phyloP scores from a whole-genome alignment of 2,113 vertebrate genomes.

The Daubentonia madagascariensis region DNA sequence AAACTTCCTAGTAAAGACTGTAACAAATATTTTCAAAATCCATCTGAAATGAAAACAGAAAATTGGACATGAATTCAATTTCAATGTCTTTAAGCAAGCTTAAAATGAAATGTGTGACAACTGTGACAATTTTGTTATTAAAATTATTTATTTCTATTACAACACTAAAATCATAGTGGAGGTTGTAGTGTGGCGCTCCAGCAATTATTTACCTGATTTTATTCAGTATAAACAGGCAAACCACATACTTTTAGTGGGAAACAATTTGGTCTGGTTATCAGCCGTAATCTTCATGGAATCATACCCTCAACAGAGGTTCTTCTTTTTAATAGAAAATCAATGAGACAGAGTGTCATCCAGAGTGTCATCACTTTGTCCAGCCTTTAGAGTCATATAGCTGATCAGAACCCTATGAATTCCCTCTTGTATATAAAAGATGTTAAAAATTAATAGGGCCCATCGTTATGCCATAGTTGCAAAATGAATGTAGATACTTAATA shows the following conservation, averaged over 20 bases:
- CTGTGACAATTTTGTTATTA: conserved; percentile 32
- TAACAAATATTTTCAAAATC: conserved; percentile 57
- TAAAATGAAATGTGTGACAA: conserved; percentile 54
- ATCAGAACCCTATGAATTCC: not conserved
- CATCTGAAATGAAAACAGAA: conserved; percentile 64
- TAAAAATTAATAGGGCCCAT: not conserved
- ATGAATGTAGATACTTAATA: not conserved
- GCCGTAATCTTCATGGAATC: not conserved
- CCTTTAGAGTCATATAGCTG: not conserved
- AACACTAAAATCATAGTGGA: not conserved
- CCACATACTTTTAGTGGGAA: not conserved
- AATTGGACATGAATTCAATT: conserved; percentile 41
- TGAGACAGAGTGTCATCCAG: not conserved
- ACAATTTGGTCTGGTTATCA: not conserved
- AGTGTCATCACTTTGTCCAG: not conserved
- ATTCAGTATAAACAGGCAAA: conserved; percentile 4
- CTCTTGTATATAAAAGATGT: not conserved
- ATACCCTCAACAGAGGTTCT: not conserved
- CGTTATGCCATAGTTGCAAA: not conserved
- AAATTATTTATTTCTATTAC: conserved; percentile 62
- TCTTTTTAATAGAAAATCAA: not conserved
- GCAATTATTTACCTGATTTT: not conserved
- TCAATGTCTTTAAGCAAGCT: conserved; percentile 45
- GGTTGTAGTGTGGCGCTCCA: not conserved
- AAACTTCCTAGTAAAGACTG: conserved; percentile 21